phyloP scores from a whole-genome alignment of 2,113 vertebrate species.

The Thamnophis sirtalis region DNA sequence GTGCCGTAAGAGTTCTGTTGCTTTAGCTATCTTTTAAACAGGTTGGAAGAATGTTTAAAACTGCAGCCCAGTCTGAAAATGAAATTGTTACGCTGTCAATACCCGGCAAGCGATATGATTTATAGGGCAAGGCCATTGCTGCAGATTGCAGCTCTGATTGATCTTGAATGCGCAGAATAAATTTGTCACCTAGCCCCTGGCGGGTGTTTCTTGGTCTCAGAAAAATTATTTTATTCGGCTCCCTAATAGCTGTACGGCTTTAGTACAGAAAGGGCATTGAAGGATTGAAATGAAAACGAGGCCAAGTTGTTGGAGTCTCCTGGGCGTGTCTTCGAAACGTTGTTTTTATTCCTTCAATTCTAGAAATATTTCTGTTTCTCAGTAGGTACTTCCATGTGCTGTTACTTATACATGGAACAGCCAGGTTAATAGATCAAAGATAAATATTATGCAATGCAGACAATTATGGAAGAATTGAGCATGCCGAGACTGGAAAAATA shows the following conservation, averaged over 20 bases:
- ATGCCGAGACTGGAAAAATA: background rate
- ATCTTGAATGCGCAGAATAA: background rate
- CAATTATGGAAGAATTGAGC: background rate
- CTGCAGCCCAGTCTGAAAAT: constrained; percentile 22
- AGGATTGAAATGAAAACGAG: background rate
- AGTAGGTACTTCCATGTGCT: background rate
- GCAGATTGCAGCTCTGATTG: background rate
- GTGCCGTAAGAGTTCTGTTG: constrained; percentile 46
- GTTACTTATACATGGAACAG: background rate
- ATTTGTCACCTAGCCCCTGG: background rate
- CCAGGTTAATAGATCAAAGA: background rate
- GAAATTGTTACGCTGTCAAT: background rate
- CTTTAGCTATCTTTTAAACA: constrained; percentile 48
- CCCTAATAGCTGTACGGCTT: background rate
- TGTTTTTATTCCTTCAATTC: background rate
- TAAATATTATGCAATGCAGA: background rate
- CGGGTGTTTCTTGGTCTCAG: background rate
- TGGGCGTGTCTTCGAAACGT: background rate
- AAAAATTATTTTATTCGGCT: background rate
- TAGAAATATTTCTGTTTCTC: background rate
- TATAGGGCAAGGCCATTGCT: background rate
- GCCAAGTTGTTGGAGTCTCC: background rate
- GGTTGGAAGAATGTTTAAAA: constrained; percentile 51
- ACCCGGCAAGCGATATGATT: constrained; percentile 19
- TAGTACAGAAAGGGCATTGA: background rate